Evolutionary conservation across 2,888 invertebrate genomes (phyloP), one percentile per base, ranked within the genome.

Genomic region (Apocheima hispidaria): DNA sequence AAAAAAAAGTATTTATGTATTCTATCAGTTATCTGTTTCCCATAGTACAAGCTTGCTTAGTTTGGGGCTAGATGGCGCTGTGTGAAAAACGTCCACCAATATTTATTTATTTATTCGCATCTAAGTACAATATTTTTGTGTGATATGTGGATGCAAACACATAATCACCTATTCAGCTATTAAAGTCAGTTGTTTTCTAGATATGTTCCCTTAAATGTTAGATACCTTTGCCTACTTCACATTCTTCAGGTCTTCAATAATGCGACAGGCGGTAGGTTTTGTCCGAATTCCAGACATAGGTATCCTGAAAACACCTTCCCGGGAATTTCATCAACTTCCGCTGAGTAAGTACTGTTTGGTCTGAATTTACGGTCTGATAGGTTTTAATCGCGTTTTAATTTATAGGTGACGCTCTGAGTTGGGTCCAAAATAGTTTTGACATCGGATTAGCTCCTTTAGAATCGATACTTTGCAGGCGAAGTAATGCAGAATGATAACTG

Each of bases 241-340:
- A 46, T 30, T 46, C 46, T 30, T 30, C 6, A 33, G 46, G 46
- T 46, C 46, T 36, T 49, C 49, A 35, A 23, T 49, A 49, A 35
- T 49, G 21, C 35, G 35, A 23, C 21, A 49, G 23, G 35, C 16
- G 33, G 33, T 9, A 7, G 36, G 50, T 50, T 50, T 38, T 50
- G 36, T 50, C 38, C 28, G 16, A 50, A 50, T 50, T 38, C 50
- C 50, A 38, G 23, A 2, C 50, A 1, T 26, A 50, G 50, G 50
- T 26, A 26, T 26, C 33, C 38, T 38, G 23, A 50, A 38, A 38
- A 38, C 36, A 49, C 16, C 50, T 38, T 23, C 50, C 26, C 36
- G 9, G 26, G 38, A 50, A 50, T 50, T 38, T 38, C 50, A 50
- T 50, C 23, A 50, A 50, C 16, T 50, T 44, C 26, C 28, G n/a